A percentile compares a stretch with the other conserved stretches of the same genome.
phyloP scores from a whole-genome alignment of 2,797 vertebrate species.

The Liasis olivaceus region DNA sequence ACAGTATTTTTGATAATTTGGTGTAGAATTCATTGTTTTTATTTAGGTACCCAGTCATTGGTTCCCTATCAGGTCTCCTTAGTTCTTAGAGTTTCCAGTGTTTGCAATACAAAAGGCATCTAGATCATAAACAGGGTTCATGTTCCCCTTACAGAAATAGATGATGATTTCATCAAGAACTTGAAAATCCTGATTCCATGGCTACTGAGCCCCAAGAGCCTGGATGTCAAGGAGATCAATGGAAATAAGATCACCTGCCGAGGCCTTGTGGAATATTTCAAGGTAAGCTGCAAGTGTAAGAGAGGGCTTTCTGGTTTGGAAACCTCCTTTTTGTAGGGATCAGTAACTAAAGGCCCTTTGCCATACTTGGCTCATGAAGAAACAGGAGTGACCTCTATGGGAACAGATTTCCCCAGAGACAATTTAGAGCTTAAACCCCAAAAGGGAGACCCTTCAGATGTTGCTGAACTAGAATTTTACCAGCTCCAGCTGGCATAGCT shows the following conservation, averaged over 20 bases:
- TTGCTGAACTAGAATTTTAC: not conserved
- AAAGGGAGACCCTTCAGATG: not conserved
- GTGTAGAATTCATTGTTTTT: not conserved
- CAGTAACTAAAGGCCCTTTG: not conserved
- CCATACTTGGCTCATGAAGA: not conserved
- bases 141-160: slow-evolving; percentile 83
- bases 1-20: not conserved
- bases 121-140: not conserved
- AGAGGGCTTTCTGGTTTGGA: not conserved
- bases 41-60: not conserved
- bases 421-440: not conserved
- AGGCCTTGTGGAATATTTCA: slow-evolving; percentile 97
- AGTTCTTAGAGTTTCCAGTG: not conserved
- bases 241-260: slow-evolving; percentile 96
- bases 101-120: too few relatives aligned
- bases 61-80: not conserved
- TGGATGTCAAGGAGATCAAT: slow-evolving; percentile 98
- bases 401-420: not conserved
- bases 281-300: slow-evolving; percentile 76
- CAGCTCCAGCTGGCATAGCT: not conserved
- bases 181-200: slow-evolving; percentile 94
- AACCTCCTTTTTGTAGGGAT: not conserved
- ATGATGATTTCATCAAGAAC: slow-evolving; percentile 92
- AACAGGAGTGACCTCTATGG: not conserved
- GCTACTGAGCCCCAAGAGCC: slow-evolving; percentile 88